These are phyloP conservation scores for Mirounga angustirostris DNA, from an alignment of 2,113 vertebrate genomes.

Conservation along the genomic window DNA sequence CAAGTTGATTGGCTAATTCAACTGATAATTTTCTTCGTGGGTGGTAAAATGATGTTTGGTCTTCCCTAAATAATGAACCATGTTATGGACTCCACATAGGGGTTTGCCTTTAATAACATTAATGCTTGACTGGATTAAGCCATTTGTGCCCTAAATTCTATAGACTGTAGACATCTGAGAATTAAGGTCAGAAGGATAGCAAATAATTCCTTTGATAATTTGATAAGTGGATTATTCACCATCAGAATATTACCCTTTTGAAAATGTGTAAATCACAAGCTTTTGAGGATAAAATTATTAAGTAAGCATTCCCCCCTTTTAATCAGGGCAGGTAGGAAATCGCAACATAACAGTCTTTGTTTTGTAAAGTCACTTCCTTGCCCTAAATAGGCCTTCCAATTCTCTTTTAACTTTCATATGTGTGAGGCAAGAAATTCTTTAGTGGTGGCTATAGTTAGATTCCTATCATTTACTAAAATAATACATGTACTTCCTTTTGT, in stretches of 20 bases:
- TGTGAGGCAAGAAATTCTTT: slow-evolving; percentile 37
- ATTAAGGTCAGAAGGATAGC: neutral
- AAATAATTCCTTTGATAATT: slow-evolving; percentile 42
- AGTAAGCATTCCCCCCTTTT: neutral
- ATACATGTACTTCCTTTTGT: slow-evolving; percentile 46
- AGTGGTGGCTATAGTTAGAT: slow-evolving; percentile 20
- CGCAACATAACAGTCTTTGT: neutral
- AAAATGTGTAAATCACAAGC: slow-evolving; percentile 26
- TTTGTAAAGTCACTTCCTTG: slow-evolving; percentile 48
- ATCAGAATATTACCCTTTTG: slow-evolving; percentile 18
- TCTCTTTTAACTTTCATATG: slow-evolving; percentile 38
- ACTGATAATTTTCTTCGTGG: neutral
- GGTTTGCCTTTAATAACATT: neutral
- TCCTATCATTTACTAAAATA: slow-evolving; percentile 58
- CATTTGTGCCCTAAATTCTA: neutral
- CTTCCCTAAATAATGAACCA: neutral
- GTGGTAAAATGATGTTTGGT: neutral
- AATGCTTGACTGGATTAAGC: slow-evolving; percentile 29
- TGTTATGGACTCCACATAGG: neutral
- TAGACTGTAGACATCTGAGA: slow-evolving; percentile 21
- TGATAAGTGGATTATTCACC: slow-evolving; percentile 40
- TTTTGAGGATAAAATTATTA: slow-evolving; percentile 45
- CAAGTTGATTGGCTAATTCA: slow-evolving; percentile 1
- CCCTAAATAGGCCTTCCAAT: neutral
- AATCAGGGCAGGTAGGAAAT: neutral